Conservation (phyloP, 2,113 vertebrate species). For the Urocitellus parryii region DNA sequence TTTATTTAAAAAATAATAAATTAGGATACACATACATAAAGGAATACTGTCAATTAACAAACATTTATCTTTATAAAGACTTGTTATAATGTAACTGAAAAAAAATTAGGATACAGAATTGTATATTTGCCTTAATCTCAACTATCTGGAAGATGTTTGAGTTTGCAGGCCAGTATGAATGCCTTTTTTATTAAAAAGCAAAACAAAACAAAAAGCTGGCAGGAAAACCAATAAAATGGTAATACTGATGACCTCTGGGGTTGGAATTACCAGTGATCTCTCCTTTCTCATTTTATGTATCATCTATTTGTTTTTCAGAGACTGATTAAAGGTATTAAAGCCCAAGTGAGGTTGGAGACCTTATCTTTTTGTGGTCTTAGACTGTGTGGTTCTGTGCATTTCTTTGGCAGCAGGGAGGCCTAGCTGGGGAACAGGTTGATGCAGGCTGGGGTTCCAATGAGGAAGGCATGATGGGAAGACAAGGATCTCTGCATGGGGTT, state of each 20-base stretch:
- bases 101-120: not conserved
- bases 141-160: not conserved
- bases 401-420: not conserved
- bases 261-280: not conserved
- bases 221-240: not conserved
- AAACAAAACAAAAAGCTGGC: not conserved
- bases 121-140: constrained; percentile 39
- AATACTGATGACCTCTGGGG: not conserved
- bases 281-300: not conserved
- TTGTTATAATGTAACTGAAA: constrained; percentile 20
- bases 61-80: constrained; percentile 21
- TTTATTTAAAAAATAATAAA: not conserved
- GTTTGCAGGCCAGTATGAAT: not conserved
- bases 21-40: not conserved
- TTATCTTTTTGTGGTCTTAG: not conserved
- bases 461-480: not conserved
- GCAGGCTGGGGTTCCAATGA: not conserved
- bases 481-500: no score
- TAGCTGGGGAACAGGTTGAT: not conserved
- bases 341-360: not conserved
- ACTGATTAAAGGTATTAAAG: not conserved
- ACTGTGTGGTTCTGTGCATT: not conserved
- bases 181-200: not conserved
- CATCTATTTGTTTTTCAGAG: not conserved
- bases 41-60: not conserved